Evolutionary conservation across 1,140 invertebrate genomes (phyloP), one percentile per base, ranked within the genome.

Genomic region (Anoplophora glabripennis): DNA sequence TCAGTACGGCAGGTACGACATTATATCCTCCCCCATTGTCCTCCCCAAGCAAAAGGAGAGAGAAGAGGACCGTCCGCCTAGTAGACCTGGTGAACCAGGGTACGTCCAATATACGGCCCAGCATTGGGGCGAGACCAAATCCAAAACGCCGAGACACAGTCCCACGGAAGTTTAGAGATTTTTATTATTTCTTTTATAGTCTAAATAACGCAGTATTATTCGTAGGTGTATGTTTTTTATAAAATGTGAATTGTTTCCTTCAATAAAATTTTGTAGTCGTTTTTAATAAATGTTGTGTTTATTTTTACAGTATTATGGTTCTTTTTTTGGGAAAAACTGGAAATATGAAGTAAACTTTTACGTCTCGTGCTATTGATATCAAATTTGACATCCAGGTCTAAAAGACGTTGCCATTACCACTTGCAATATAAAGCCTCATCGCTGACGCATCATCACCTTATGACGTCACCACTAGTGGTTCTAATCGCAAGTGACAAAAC

Each of bases 31-130:
- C 35, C 42, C 63, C 11, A 66, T 66, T 45, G 47, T 69, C 28
- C 66, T 65, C 35, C 62, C 67, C 14, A 51, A 44, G 54, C 48
- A 61, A 14, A 57, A 64, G 45, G 41, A 44, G 15, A 53, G 10
- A 9, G 57, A 64, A 34, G 52, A 68, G 67, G 78, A 75, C 75
- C 36, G 69, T 58, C 77, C 78, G 52, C 84, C 72, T 4, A 84
- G 82, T 0, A 83, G 83, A 10, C 84, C 85, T 0, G 83, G 79
- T 0, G 85, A 88, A 68, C 85, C 85, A 0, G 86, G 86, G 37
- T 88, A 82, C 59, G 86, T 88, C 0, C 82, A 85, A 69, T 86
- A 87, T 61, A 83, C 84, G 9, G 85, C 83, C 1, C 82, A 80
- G 60, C 81, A 82, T 57, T 88, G 86, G 85, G 83, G 83, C 79